Evolutionary conservation across 2,888 invertebrate species (phyloP), one percentile per base, ranked within the genome.

Genomic region (Arge pagana): DNA sequence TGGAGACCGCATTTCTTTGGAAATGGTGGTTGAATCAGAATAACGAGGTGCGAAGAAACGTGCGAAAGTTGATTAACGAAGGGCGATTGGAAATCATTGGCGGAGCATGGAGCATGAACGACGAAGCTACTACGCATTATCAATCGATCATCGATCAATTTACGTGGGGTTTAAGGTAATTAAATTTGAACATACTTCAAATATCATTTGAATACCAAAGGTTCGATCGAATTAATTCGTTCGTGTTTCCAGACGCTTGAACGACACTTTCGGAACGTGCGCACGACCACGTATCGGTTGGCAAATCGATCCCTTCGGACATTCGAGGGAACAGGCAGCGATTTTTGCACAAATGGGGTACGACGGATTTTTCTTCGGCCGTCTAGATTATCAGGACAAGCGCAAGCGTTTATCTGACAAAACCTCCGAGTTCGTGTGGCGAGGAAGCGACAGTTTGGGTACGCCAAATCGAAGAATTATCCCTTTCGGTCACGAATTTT

Each of bases 351-450:
- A 87, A 72, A 87, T 96, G 85, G 95, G 91, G 57, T 96, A 88
- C 68, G 94, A 96, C 68, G 95, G 92, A 0, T 76, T 93, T 57
- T 88, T 95, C 66, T 83, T 96, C 51, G 94, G 91, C 0, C 83
- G 96, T 16, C 82, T 95, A 18, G 95, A 96, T 76, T 93, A 88
- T 74, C 85, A 90, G 69, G 96, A 96, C 69, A 93, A 92, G 71
- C 53, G 53, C 0, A 63, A 77, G 0, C 79, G 95, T 43, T 70
- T 86, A 10, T 52, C 60, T 1, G 78, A 79, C 0, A 83, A 83
- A 65, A 83, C 81, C 0, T 85, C 90, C 74, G 96, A 96, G 77
- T 87, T 92, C 81, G 76, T 96, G 13, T 96, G 96, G 96, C 79
- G 83, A 63, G 88, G 82, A 0, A 89, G 88, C 58, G 82, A 84